Evolutionary conservation across 2,888 invertebrate species (phyloP), one percentile per base, ranked within the genome.

Genomic region (Chalcis sispes): DNA sequence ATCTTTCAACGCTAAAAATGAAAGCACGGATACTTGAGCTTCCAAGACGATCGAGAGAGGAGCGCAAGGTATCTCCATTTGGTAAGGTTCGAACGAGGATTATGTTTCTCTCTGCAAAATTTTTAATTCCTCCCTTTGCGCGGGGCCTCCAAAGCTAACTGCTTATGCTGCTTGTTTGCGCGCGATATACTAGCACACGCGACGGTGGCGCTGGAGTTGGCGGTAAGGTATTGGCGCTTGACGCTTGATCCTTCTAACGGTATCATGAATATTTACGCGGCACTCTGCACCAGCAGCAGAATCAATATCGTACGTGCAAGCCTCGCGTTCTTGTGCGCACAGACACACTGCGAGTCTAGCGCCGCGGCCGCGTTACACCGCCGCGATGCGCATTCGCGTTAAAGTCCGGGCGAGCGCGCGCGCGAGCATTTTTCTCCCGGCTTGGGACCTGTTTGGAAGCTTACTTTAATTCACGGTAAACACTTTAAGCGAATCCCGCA

Each of bases 181-280:
- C 74, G 74, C 66, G 73, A 59, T 79, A 77, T 79, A 79, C n/a
- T n/a, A n/a, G n/a, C n/a, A n/a, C 50, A 80, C 61, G 50, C 27
- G 32, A 56, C 70, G 48, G 52, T 62, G 36, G 20, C 15, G 20
- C 18, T 20, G 27, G 2, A 32, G 50, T 20, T 15, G 70, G 66
- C 10, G 76, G 32, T 64, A 71, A 75, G 75, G 79, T 80, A 81
- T 81, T 81, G 81, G 83, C 80, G 81, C 79, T 80, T 67, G 78
- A 66, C 77, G 73, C 77, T 81, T 82, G 83, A 86, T 85, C 82
- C 84, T 83, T 80, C 82, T 79, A 82, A 83, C 82, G 81, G 83
- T 83, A 80, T 81, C 85, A 86, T 87, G 86, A 87, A 87, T 87
- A 87, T 87, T 86, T 86, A 87, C 84, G 80, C 77, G 80, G 79